Percentiles rank a stretch among this genome's conserved stretches.
Conservation (phyloP, 1,140 invertebrate genomes). For the Cydia strobilella region DNA sequence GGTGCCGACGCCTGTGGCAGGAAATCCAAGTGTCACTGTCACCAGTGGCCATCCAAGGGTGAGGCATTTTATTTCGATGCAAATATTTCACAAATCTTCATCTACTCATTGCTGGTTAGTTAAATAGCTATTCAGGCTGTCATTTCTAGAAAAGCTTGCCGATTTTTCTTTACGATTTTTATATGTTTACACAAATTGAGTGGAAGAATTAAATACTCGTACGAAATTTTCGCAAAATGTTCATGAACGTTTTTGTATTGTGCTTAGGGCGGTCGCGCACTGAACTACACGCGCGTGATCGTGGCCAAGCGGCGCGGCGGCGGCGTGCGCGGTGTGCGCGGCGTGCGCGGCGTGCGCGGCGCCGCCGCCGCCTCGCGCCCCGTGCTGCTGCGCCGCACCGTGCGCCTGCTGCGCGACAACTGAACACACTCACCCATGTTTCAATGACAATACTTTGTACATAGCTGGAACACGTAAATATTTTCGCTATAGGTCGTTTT, state of each 20-base stretch:
- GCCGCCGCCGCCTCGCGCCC: slow-evolving; percentile 32
- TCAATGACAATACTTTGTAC: too few relatives aligned
- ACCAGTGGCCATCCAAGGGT: slow-evolving; percentile 9
- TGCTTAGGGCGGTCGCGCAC: neutral
- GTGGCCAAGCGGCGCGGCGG: slow-evolving; percentile 39
- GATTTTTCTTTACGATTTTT: too few relatives aligned
- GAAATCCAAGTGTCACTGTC: neutral
- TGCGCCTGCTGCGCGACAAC: slow-evolving; percentile 34
- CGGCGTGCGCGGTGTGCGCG: too few relatives aligned
- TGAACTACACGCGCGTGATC: slow-evolving; percentile 43
- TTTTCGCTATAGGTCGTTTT: too few relatives aligned
- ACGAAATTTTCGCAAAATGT: neutral
- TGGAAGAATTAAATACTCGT: neutral
- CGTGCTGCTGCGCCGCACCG: slow-evolving; percentile 39
- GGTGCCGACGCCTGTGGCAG: neutral
- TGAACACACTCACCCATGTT: neutral
- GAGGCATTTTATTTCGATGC: neutral
- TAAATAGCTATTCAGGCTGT: neutral
- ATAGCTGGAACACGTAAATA: too few relatives aligned
- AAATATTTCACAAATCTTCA: too few relatives aligned
- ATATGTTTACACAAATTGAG: too few relatives aligned
- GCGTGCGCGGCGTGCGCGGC: slow-evolving; percentile 28
- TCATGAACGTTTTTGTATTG: too few relatives aligned
- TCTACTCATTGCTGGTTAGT: too few relatives aligned
- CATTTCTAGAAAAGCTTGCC: neutral